Evolutionary conservation across 2,888 invertebrate genomes (phyloP), one percentile per base, ranked within the genome.

Genomic region (Ophion ventricosus): DNA sequence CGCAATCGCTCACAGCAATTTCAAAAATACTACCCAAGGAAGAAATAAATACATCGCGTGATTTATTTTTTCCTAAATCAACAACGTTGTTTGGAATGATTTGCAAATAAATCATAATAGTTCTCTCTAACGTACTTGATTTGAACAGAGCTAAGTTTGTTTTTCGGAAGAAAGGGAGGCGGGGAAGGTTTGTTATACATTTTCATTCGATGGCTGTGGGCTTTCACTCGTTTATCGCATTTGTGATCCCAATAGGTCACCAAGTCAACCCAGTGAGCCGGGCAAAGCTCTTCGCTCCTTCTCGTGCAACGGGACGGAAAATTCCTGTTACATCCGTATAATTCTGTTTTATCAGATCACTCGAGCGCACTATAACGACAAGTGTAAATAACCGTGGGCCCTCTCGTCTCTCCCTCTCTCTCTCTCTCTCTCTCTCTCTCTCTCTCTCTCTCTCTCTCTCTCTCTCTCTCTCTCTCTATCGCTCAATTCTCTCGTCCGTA

Each of bases 261-360:
- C 5, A 57, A 25, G 74, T 74, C 61, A 69, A 56, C 57, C 7
- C 8, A 23, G 23, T 25, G 61, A 26, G 20, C 70, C 26, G 25
- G 23, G 54, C 75, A 26, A 56, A 56, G 35, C 69, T 69, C 70
- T 40, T 70, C 54, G 17, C 66, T 66, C 25, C 61, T 54, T 54
- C 54, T 67, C 63, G 76, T 81, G 40, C 79, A 82, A 83, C 85
- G 54, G 54, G 43, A 17, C 25, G 70, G 67, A 25, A 69, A 74
- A 73, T 73, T 77, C 49, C 7, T 17, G 40, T 3, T 54, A 56
- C 23, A 77, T 29, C 54, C 17, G 75, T 77, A 73, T 77, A 80
- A 80, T 77, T 72, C 63, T 69, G 80, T 80, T 84, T 80, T 80
- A 73, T 56, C 83, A 80, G 80, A 40, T 76, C 76, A 80, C 70